Evolutionary conservation across 2,113 vertebrate genomes (phyloP).

Genomic region (Melospiza georgiana): DNA sequence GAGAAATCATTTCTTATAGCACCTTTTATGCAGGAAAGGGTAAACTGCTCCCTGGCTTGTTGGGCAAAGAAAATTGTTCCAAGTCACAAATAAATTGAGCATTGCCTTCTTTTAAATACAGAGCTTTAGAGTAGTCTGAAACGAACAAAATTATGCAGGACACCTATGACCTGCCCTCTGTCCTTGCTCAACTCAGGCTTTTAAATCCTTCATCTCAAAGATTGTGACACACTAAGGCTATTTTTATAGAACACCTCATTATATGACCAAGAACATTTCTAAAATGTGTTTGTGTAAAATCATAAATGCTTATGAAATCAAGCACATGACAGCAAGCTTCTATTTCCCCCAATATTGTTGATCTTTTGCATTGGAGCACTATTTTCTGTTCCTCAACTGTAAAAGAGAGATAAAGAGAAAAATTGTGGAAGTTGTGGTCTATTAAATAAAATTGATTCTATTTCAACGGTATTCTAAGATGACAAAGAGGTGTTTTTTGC

Average conservation of each 20-base stretch:
- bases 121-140: background rate
- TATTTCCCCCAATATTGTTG: background rate
- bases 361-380: background rate
- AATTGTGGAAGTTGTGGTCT: background rate
- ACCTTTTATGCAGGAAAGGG: background rate
- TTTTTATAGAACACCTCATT: background rate
- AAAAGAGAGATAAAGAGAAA: background rate
- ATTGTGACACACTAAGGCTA: background rate
- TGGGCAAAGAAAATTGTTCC: background rate
- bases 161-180: background rate
- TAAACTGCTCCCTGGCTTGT: background rate
- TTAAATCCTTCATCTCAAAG: background rate
- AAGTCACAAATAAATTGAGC: background rate
- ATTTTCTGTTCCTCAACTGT: background rate
- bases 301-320: background rate
- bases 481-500: rapidly evolving
- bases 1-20: background rate
- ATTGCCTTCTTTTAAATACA: background rate
- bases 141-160: background rate
- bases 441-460: background rate
- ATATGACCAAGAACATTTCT: background rate
- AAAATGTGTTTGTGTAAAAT: background rate
- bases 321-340: background rate
- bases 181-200: background rate
- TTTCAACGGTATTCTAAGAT: background rate